Conservation (phyloP, 2,888 invertebrate species). For the Trachelus iudaicus region DNA sequence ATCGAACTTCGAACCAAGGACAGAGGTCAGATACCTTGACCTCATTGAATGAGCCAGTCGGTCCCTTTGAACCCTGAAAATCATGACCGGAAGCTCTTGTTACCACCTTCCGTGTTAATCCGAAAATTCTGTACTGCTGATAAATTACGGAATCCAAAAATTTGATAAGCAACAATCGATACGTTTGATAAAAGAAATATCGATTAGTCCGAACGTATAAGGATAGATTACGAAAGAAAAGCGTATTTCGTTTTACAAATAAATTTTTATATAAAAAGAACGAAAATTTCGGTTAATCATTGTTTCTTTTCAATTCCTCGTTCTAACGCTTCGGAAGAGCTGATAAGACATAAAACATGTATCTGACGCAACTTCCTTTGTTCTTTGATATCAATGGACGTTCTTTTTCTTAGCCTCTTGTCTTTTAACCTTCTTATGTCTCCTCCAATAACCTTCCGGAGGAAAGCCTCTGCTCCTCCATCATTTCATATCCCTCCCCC, state of each 20-base stretch:
- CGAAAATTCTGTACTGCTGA: background rate
- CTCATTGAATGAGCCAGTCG: background rate
- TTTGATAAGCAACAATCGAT: background rate
- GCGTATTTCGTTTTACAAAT: too few relatives aligned
- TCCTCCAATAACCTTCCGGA: constrained; percentile 10
- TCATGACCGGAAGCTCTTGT: background rate
- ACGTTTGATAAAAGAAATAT: too few relatives aligned
- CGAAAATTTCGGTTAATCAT: background rate
- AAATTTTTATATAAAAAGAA: too few relatives aligned
- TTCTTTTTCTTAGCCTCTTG: constrained; percentile 7
- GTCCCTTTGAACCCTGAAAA: background rate
- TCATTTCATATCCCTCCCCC: constrained; percentile 2
- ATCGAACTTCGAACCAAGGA: constrained; percentile 27
- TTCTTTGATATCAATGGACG: background rate
- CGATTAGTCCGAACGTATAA: too few relatives aligned
- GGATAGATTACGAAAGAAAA: too few relatives aligned
- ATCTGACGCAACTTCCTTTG: background rate
- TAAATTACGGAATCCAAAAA: background rate
- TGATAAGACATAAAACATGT: background rate
- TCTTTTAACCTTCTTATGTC: constrained; percentile 22
- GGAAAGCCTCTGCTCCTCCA: background rate
- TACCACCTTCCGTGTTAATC: background rate
- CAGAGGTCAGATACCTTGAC: constrained; percentile 8
- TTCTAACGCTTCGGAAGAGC: background rate
- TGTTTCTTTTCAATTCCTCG: background rate